Evolutionary conservation across 2,888 invertebrate genomes (phyloP), one percentile per base, ranked within the genome.

Genomic region (Micoletzkya japonica): DNA sequence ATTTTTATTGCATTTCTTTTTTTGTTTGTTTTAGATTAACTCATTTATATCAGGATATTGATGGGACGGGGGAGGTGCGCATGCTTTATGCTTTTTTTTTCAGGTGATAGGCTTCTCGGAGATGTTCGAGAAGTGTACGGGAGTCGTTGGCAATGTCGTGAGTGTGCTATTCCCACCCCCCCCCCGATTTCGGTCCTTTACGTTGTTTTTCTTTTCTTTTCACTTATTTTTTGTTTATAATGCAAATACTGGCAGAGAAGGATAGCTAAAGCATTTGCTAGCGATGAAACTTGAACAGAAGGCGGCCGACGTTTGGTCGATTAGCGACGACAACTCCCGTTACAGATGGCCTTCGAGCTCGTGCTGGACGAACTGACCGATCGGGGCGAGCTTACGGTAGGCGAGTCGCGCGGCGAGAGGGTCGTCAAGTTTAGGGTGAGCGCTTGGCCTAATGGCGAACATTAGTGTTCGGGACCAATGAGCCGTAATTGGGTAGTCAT

Each of bases 341-440:
- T 71, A 28, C 32, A 72, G 44, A 77, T 74, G 54, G 77, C 72
- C n/a, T 81, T 80, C 64, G 77, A 80, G n/a, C 71, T 77, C 28
- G 72, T 76, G 1, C 70, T 81, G 28, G 77, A 79, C 17, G 70
- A 76, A 36, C 56, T 81, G n/a, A 57, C 70, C 0, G 76, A 77
- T 44, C 69, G 70, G 34, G 79, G 79, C 4, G 77, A 78, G 36
- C 54, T 80, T 1, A 72, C 78, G 0, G 74, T 76, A 3, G 82
- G 83, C 3, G 61, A 44, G n/a, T 74, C 82, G 2, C 71, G 71
- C 30, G 82, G 82, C 7, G 82, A 84, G 37, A 78, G 77, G 73
- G 74, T 84, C 10, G 64, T 84, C 44, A 84, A 84, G 66, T 84
- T 84, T 64, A 84, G 80, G 72, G 82, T 79, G 32, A 56, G 57